Conservation (phyloP, 2,888 invertebrate species). For the Epinotia ramella region DNA sequence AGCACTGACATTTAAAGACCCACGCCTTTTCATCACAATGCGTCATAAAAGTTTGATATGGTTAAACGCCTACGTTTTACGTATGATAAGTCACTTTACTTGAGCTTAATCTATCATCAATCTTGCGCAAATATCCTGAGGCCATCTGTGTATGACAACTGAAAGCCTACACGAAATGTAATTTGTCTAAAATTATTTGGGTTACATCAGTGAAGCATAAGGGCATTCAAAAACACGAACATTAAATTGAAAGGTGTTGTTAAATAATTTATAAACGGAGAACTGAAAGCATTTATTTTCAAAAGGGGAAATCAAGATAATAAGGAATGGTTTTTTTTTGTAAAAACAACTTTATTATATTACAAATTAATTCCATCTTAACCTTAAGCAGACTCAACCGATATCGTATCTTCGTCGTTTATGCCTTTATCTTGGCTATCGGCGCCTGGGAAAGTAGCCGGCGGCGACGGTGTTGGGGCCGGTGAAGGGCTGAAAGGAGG, state of each 20-base stretch:
- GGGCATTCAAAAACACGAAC: background rate
- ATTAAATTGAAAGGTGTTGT: background rate
- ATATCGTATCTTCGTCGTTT: constrained; percentile 77
- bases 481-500: constrained; percentile 58
- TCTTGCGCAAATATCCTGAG: constrained; percentile 27
- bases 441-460: constrained; percentile 63
- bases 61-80: constrained; percentile 41
- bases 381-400: constrained; percentile 75
- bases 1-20: constrained; percentile 40
- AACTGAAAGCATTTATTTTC: background rate
- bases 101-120: constrained; percentile 41
- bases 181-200: background rate
- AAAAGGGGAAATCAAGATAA: background rate
- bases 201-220: background rate
- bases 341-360: constrained; percentile 34
- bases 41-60: constrained; percentile 39
- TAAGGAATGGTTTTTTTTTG: background rate
- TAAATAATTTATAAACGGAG: too few species aligned
- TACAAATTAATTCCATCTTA: constrained; percentile 11
- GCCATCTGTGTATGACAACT: constrained; percentile 28
- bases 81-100: constrained; percentile 35
- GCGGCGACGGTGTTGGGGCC: constrained; percentile 56
- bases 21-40: constrained; percentile 42
- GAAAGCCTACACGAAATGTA: constrained; percentile 27
- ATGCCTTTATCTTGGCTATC: constrained; percentile 62